Conservation (phyloP, 2,797 vertebrate species). For the Staurois parvus region DNA sequence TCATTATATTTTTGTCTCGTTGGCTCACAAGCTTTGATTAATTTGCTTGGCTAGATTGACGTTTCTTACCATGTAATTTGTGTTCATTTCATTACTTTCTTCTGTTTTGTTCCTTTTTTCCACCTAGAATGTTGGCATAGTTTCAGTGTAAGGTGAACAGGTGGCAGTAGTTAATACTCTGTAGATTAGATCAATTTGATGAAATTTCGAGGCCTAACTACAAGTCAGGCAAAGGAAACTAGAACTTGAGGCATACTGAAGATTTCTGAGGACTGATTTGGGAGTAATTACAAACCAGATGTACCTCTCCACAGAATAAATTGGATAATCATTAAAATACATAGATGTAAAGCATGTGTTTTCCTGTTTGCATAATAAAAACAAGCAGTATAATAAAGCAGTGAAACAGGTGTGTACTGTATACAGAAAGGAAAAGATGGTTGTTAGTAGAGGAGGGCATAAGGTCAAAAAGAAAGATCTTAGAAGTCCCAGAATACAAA, state of each 20-base stretch:
- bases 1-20: conserved; percentile 60
- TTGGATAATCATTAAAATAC: conserved; percentile 1
- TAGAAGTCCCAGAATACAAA: background rate
- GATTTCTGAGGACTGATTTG: background rate
- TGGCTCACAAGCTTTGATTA: conserved; percentile 54
- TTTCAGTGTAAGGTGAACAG: conserved; percentile 27
- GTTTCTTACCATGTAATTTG: conserved; percentile 48
- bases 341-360: background rate
- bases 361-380: background rate
- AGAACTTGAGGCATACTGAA: background rate
- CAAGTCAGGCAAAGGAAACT: background rate
- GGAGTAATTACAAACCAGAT: background rate
- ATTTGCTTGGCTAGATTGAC: conserved; percentile 42
- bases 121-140: conserved; percentile 24
- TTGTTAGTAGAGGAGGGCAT: background rate
- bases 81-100: conserved; percentile 36
- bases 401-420: background rate
- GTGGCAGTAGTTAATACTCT: conserved; percentile 17
- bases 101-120: background rate
- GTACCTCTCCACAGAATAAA: background rate
- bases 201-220: background rate
- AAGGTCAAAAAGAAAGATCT: background rate
- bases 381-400: background rate
- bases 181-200: conserved; percentile 7
- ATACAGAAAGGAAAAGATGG: background rate